Conservation (phyloP, 2,113 vertebrate species). For the Conger conger region DNA sequence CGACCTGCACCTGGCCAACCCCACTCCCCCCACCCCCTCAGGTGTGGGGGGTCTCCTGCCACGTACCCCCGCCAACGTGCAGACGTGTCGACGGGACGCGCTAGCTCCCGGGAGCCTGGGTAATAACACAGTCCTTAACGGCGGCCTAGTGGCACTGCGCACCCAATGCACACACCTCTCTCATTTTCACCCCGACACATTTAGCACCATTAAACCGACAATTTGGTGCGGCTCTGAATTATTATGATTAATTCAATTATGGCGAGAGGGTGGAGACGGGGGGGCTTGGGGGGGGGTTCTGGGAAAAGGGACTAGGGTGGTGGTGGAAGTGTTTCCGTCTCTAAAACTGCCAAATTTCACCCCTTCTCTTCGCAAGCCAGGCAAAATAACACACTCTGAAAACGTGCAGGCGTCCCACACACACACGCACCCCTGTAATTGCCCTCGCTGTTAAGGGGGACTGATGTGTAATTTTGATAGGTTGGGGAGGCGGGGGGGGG, state of each 20-base stretch:
- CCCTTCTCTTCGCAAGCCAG: constrained; percentile 37
- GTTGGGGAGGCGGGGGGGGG: constrained; percentile 35
- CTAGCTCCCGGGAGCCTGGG: constrained; percentile 59
- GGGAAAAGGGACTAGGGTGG: constrained; percentile 28
- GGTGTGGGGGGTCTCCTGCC: constrained; percentile 64
- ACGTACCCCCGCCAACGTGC: constrained; percentile 50
- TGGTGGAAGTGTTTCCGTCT: constrained; percentile 20
- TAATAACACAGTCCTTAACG: constrained; percentile 50
- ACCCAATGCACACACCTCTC: constrained; percentile 40
- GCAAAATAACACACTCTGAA: constrained; percentile 43
- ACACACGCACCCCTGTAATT: constrained; percentile 59
- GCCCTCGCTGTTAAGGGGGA: constrained; percentile 30
- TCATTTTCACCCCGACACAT: constrained; percentile 26
- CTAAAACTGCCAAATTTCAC: constrained; percentile 49
- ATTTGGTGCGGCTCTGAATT: constrained; percentile 43
- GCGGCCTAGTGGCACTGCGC: constrained; percentile 53
- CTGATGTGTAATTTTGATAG: constrained; percentile 58
- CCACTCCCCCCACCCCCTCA: too few species aligned
- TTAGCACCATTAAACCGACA: constrained; percentile 38
- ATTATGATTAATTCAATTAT: constrained; percentile 55
- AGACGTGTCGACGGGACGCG: constrained; percentile 63
- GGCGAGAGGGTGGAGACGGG: neutral
- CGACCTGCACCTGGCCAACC: too few species aligned
- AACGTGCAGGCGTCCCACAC: constrained; percentile 46
- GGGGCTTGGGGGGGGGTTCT: neutral